Evolutionary conservation across 2,113 vertebrate species (phyloP), one percentile per base, ranked within the genome.

Genomic region (Axis porcinus): DNA sequence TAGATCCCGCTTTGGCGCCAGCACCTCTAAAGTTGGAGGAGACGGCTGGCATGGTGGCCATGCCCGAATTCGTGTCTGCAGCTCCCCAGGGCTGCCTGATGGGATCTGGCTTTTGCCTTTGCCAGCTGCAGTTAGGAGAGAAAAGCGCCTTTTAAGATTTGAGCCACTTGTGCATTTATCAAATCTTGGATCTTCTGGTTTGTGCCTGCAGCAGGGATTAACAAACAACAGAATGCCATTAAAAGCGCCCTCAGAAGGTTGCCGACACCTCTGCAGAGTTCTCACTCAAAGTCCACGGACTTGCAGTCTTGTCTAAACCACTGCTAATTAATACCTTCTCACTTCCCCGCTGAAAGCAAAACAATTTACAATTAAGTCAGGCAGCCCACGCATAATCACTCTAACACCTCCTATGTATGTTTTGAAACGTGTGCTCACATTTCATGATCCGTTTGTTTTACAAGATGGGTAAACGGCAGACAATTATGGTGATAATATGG

Each of bases 391-490:
- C 88, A 28, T 76, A 84, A 93, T 94, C 87, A 58, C 87, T 93
- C 28, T 93, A 87, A 97, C 86, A 96, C 36, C 88, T 98, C 86
- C 95, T 40, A 58, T 43, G 87, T 96, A 76, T 97, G 98, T 98
- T 98, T 98, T 96, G 98, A 98, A 98, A 95, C 13, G 85, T 86
- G 91, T 15, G 62, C 92, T 84, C 89, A 87, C 89, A 85, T 98
- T 98, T 98, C 96, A 97, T 88, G 96, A 98, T 95, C 57, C 8
- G 11, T 98, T 98, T 98, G 95, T 98, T 98, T 98, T 97, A 97
- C 96, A 95, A 79, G 94, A 98, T 43, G 76, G 58, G 94, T 89
- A 98, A 98, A 98, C 50, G 83, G 93, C 82, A 97, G 97, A 87
- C 96, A 92, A 78, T 89, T 96, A 97, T 60, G 96, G 89, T 33